A percentile compares a stretch with the other conserved stretches of the same genome.
These are phyloP conservation scores for Caenorhabditis tropicalis DNA, from an alignment of 1,140 invertebrate species.

Conservation along the genomic window DNA sequence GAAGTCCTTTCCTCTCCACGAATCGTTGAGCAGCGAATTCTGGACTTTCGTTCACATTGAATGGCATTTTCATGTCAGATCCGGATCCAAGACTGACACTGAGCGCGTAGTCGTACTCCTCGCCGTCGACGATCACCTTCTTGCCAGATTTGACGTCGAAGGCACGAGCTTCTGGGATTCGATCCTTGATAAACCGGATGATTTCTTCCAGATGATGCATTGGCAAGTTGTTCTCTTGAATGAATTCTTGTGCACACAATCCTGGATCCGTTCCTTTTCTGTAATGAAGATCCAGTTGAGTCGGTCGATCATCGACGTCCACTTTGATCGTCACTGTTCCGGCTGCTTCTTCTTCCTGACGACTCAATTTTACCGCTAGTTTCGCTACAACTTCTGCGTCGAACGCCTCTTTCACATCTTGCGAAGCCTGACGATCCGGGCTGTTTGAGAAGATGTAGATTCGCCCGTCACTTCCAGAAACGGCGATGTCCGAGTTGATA, in stretches of 20 bases:
- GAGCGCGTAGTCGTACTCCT: conserved; percentile 92
- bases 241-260: conserved; percentile 78
- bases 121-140: conserved; percentile 34
- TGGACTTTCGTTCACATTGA: conserved; percentile 81
- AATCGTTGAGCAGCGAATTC: conserved; percentile 78
- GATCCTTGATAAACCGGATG: conserved; percentile 58
- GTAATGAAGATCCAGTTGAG: conserved; percentile 85
- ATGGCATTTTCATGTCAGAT: conserved; percentile 88
- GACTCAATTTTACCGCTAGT: neutral
- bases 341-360: conserved; percentile 55
- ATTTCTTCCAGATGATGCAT: conserved; percentile 60
- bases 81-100: conserved; percentile 87
- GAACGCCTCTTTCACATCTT: conserved; percentile 78
- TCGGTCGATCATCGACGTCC: conserved; percentile 87
- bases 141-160: conserved; percentile 37
- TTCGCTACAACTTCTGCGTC: conserved; percentile 72
- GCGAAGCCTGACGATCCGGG: conserved; percentile 77
- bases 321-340: conserved; percentile 78
- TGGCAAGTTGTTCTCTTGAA: conserved; percentile 69
- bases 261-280: conserved; percentile 81
- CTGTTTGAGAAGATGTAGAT: conserved; percentile 84
- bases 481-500: conserved; percentile 89
- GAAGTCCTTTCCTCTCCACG: conserved; percentile 80
- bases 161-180: conserved; percentile 57
- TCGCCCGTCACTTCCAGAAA: conserved; percentile 84